Conservation (phyloP, 2,797 vertebrate genomes). For the Propithecus perrieri region DNA sequence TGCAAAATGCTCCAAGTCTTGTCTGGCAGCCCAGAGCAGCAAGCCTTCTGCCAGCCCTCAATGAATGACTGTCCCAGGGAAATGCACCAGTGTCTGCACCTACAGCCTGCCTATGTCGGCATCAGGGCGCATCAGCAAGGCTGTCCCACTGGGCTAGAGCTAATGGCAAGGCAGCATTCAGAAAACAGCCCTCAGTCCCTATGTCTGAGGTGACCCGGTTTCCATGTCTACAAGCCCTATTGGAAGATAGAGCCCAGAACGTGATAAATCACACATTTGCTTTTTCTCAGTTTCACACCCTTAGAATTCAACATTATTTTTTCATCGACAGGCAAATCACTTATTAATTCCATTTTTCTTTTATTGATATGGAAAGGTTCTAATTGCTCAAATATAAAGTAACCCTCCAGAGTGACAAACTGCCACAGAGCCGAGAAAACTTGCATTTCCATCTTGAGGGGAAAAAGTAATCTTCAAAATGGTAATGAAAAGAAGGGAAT, state of each 20-base stretch:
- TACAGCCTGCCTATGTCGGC: neutral
- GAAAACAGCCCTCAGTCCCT: neutral
- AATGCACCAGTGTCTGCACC: neutral
- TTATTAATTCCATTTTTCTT: conserved; percentile 52
- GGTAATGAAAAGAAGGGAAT: neutral
- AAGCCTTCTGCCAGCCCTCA: neutral
- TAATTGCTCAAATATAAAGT: neutral
- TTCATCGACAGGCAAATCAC: conserved; percentile 17
- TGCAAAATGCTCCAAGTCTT: neutral
- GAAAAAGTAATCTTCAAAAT: conserved; percentile 50
- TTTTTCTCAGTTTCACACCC: neutral
- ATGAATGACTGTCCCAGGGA: neutral
- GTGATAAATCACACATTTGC: neutral
- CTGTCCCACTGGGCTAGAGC: neutral
- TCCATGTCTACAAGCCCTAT: neutral
- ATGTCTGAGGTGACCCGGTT: neutral
- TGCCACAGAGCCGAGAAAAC: neutral
- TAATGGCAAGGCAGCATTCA: neutral
- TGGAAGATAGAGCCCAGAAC: neutral
- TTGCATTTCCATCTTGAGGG: neutral
- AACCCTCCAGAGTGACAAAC: neutral
- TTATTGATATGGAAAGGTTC: conserved; percentile 24
- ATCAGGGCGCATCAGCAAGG: neutral
- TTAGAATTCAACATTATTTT: conserved; percentile 52
- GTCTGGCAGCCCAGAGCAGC: neutral